Evolutionary conservation across 1,140 invertebrate genomes (phyloP).

Genomic region (Caenorhabditis tropicalis): DNA sequence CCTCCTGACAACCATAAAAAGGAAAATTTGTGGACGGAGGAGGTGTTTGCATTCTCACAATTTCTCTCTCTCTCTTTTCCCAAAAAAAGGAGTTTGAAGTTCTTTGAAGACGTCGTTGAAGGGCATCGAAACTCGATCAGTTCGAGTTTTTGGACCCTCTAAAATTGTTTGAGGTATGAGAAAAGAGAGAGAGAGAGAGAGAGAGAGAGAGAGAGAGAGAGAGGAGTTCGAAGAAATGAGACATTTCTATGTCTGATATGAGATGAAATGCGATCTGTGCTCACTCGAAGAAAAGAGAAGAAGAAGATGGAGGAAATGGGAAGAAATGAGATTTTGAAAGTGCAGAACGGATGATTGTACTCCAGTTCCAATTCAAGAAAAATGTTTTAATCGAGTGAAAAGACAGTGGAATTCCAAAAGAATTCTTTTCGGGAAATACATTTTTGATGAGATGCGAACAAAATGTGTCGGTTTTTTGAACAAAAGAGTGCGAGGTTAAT

Average conservation of each 20-base stretch:
- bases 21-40: not conserved
- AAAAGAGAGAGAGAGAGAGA: not conserved
- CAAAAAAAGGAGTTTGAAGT: constrained; percentile 2
- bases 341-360: not conserved
- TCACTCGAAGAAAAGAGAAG: not conserved
- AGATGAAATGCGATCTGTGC: constrained; percentile 43
- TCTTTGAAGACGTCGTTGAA: not conserved
- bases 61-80: not conserved
- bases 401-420: too few species aligned
- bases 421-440: too few species aligned
- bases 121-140: not conserved
- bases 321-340: not conserved
- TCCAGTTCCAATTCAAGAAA: not conserved
- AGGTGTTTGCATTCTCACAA: constrained; percentile 5
- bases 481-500: not conserved
- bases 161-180: not conserved
- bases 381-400: not conserved
- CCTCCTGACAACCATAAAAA: not conserved
- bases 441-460: not conserved
- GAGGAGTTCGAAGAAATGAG: not conserved
- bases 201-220: not conserved
- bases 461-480: not conserved
- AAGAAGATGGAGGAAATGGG: not conserved
- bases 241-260: constrained; percentile 16
- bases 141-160: not conserved